Evolutionary conservation across 2,888 invertebrate genomes (phyloP).

Genomic region (Amphipyra berbera): DNA sequence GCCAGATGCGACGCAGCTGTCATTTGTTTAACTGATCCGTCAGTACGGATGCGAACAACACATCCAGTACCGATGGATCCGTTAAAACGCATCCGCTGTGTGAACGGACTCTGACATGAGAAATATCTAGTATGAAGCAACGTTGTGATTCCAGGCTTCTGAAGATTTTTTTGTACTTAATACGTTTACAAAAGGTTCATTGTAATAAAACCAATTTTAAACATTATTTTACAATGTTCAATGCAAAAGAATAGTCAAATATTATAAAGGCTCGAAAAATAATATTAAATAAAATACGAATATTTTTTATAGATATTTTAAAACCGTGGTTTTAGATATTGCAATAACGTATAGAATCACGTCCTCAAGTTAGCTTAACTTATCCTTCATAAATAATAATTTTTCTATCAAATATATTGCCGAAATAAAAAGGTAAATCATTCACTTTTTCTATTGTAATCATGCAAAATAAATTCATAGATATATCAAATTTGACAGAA

Average conservation of each 20-base stretch:
- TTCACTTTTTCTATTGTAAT: conserved; percentile 16
- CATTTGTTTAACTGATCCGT: too few relatives aligned
- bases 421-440: conserved; percentile 17
- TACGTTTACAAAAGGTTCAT: not conserved
- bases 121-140: too few relatives aligned
- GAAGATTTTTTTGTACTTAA: too few relatives aligned
- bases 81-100: too few relatives aligned
- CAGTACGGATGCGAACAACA: too few relatives aligned
- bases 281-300: conserved; percentile 19
- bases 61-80: too few relatives aligned
- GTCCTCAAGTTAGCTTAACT: conserved; percentile 8
- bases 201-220: not conserved
- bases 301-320: conserved; percentile 16
- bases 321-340: conserved; percentile 17
- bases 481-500: conserved; percentile 25
- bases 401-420: conserved; percentile 8
- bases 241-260: not conserved
- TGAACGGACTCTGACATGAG: too few relatives aligned
- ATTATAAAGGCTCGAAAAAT: conserved; percentile 8
- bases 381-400: conserved; percentile 25
- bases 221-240: not conserved
- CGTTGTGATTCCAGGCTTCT: too few relatives aligned
- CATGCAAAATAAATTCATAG: conserved; percentile 24
- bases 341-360: conserved; percentile 17
- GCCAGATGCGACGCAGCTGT: too few relatives aligned